These are phyloP conservation scores for Axis porcinus DNA, from an alignment of 2,113 vertebrate genomes.

Conservation along the genomic window DNA sequence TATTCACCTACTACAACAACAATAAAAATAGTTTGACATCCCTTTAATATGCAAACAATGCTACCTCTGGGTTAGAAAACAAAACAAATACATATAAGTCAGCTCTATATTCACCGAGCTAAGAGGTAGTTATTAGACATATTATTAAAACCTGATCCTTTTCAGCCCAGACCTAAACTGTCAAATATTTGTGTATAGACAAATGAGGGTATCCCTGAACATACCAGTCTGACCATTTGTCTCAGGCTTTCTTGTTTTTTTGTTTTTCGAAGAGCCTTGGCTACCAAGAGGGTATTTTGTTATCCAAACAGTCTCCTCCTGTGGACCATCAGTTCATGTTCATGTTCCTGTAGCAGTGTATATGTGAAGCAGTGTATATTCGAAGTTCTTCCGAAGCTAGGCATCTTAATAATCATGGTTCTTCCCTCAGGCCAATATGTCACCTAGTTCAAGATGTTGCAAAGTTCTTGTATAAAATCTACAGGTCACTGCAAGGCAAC, in stretches of 20 bases:
- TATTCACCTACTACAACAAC: neutral
- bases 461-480: constrained; percentile 10
- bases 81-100: neutral
- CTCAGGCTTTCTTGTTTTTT: neutral
- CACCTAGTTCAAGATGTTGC: neutral
- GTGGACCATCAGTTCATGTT: neutral
- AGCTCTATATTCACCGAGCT: neutral
- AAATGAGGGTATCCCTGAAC: neutral
- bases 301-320: neutral
- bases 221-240: neutral
- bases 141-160: neutral
- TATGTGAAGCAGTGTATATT: neutral
- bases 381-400: neutral
- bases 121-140: neutral
- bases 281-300: neutral
- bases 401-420: neutral
- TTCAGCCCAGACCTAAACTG: neutral
- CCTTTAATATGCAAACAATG: neutral
- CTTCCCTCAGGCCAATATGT: neutral
- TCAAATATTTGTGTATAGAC: neutral
- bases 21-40: neutral
- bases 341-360: neutral
- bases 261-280: neutral
- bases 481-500: neutral
- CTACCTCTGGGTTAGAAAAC: neutral